Evolutionary conservation across 2,113 vertebrate species (phyloP).

Genomic region (Phrynocephalus versicolor): DNA sequence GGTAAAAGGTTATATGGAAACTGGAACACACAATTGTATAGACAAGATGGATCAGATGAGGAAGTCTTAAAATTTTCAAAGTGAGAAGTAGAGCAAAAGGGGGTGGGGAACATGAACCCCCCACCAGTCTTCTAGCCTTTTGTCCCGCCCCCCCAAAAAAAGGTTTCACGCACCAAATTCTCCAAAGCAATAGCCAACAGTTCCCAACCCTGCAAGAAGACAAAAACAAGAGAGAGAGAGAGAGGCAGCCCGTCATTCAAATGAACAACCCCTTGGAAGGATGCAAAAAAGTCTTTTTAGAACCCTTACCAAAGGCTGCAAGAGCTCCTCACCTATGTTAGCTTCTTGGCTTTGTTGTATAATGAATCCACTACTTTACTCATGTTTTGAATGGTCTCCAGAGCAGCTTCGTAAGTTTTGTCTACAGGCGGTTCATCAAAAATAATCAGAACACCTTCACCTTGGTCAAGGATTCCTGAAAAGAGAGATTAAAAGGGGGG

Average conservation of each 20-base stretch:
- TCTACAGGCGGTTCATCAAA: conserved; percentile 98
- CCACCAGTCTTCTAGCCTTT: conserved; percentile 85
- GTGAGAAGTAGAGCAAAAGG: conserved; percentile 83
- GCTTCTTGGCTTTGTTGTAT: conserved; percentile 99
- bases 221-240: too few species aligned
- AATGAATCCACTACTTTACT: conserved; percentile 99
- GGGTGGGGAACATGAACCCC: conserved; percentile 1
- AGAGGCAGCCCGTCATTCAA: conserved; percentile 60
- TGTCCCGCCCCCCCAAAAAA: conserved; percentile 72
- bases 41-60: conserved; percentile 86
- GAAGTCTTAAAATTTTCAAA: conserved; percentile 87
- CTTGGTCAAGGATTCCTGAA: conserved; percentile 97
- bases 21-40: conserved; percentile 83
- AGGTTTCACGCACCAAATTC: conserved; percentile 92
- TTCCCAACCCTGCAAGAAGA: conserved; percentile 83
- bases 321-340: conserved; percentile 91
- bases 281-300: neutral
- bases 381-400: conserved; percentile 99
- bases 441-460: conserved; percentile 97
- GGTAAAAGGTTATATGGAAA: conserved; percentile 91
- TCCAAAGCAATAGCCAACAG: conserved; percentile 83
- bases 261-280: conserved; percentile 31
- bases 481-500: too few species aligned
- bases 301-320: neutral
- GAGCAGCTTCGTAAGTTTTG: conserved; percentile 97